Percentiles rank a stretch among this genome's conserved stretches.
Conservation (phyloP, 2,113 vertebrate species). For the Aix galericulata region DNA sequence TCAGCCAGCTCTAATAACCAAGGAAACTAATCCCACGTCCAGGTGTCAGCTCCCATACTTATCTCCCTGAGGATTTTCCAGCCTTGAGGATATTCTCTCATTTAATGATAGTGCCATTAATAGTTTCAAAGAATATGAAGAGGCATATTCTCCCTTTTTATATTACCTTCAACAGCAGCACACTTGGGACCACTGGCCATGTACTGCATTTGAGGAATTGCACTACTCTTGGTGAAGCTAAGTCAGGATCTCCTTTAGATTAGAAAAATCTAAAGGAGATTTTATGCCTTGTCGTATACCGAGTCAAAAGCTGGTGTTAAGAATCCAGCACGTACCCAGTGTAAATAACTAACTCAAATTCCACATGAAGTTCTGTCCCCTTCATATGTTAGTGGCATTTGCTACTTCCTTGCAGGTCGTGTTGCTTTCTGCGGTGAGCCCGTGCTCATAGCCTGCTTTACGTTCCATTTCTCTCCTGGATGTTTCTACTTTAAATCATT, state of each 20-base stretch:
- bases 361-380: neutral
- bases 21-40: neutral
- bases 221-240: neutral
- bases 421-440: neutral
- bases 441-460: neutral
- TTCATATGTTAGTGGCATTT: neutral
- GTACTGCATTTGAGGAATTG: neutral
- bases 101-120: conserved; percentile 35
- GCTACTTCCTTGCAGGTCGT: neutral
- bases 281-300: neutral
- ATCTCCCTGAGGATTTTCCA: neutral
- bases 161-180: neutral
- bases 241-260: neutral
- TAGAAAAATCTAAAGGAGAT: neutral
- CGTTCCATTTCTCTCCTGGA: neutral
- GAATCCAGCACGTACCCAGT: neutral
- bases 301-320: neutral
- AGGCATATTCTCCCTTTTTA: neutral
- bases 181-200: neutral
- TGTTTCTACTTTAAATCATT: conserved; percentile 3
- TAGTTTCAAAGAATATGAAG: neutral
- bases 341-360: neutral
- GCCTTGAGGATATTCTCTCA: neutral
- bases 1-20: conserved; percentile 12
- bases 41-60: neutral